Conservation (phyloP, 2,888 invertebrate genomes). For the Galerucella pusilla region DNA sequence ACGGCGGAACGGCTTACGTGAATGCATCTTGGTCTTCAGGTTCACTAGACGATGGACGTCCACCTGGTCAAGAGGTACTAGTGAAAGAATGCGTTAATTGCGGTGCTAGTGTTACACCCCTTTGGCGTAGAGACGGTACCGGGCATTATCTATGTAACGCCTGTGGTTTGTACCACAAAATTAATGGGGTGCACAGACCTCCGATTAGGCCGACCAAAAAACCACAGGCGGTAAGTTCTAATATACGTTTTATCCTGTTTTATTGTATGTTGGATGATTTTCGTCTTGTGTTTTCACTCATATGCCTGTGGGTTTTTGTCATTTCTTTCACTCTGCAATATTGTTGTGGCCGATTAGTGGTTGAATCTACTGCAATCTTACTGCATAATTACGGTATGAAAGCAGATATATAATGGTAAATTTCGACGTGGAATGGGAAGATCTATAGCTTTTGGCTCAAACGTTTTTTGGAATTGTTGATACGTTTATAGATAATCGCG, state of each 20-base stretch:
- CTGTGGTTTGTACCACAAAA: slow-evolving; percentile 74
- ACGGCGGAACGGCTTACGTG: slow-evolving; percentile 32
- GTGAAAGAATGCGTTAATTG: slow-evolving; percentile 80
- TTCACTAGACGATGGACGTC: slow-evolving; percentile 44
- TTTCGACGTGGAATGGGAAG: no score
- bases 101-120: slow-evolving; percentile 75
- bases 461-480: no score
- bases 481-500: no score
- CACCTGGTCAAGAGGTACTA: slow-evolving; percentile 64
- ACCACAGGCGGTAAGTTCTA: slow-evolving; percentile 69
- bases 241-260: neutral
- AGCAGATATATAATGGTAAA: no score
- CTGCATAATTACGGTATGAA: no score
- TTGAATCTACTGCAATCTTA: no score
- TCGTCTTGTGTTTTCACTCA: slow-evolving; percentile 29
- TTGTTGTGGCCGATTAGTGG: no score
- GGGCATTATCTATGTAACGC: slow-evolving; percentile 91
- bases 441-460: no score
- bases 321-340: no score
- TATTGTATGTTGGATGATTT: neutral
- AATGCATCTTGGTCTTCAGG: slow-evolving; percentile 41
- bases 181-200: slow-evolving; percentile 81
- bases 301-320: neutral
- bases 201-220: slow-evolving; percentile 76
- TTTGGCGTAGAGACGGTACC: slow-evolving; percentile 88